Base-by-base conservation (phyloP, 2,113 vertebrate genomes). In the Dinomys branickii region DNA sequence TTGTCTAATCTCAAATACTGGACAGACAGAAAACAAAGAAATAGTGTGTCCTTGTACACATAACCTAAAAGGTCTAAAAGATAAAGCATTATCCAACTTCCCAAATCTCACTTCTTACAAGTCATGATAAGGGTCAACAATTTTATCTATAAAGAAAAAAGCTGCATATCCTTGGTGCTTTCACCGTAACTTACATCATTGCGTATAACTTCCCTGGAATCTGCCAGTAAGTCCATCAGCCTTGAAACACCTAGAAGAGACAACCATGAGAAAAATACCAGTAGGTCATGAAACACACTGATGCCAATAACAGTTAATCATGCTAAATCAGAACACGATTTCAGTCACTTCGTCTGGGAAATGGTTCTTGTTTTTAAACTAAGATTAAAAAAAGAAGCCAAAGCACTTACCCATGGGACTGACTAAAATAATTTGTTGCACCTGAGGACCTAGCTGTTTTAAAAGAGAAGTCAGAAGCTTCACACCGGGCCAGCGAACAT, bases 191-290 rank as follows among this genome's bases (percentile, higher is more conserved):
- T 99, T 97, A 99, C 99, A 97, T 99, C 99, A 94, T 99, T 99
- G 59, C 99, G 98, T 97, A 99, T 99, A 1, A 99, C 99, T 98
- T 99, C 99, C 98, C 99, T 99, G 4, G 99, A 99, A 98, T 99
- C 99, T 8, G 99, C 99, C 7, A 99, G 88, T 24, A 99, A 98
- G 98, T 99, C 99, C 99, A 99, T 99, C 24, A 99, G 97, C 90
- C 99, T 99, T 94, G 99, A 99, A 95, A 99, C 99, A 97, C 99
- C 99, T 99, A 92, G 84, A 94, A 94, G 19, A 97, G 95, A 96
- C 0, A 95, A 95, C 7, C 69, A 3, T 33, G 33, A 84, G 85
- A 96, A 85, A 78, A 54, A n/a, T 52, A 81, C 2, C 65, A 19
- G 0, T 28, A 61, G 30, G 7, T 11, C 56, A 20, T 61, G 94